Percentiles rank a stretch among this genome's conserved stretches.
These are phyloP conservation scores for Phortica okadai DNA, from an alignment of 2,888 invertebrate genomes.

Conservation along the genomic window DNA sequence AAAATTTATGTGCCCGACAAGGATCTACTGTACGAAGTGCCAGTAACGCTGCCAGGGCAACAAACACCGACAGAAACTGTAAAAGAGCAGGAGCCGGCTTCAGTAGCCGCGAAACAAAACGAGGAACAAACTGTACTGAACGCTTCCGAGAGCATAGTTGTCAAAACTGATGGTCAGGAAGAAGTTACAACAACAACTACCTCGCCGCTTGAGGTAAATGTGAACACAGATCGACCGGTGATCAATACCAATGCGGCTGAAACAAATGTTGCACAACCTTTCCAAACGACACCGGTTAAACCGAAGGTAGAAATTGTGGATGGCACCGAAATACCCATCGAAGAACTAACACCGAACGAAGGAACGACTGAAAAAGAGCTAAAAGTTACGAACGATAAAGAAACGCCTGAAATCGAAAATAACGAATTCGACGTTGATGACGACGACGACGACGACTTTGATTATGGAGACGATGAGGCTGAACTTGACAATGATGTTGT, in stretches of 20 bases:
- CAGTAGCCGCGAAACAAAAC: constrained; percentile 18
- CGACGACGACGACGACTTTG: constrained; percentile 57
- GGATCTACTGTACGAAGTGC: constrained; percentile 74
- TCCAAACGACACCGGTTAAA: constrained; percentile 48
- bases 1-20: constrained; percentile 77
- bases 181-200: constrained; percentile 40
- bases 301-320: constrained; percentile 79
- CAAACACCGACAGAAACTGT: not conserved
- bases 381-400: not conserved
- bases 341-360: constrained; percentile 44
- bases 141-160: constrained; percentile 55
- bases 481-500: constrained; percentile 48
- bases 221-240: not conserved
- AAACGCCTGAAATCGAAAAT: constrained; percentile 7
- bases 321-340: constrained; percentile 80
- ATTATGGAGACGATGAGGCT: constrained; percentile 53
- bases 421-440: constrained; percentile 61
- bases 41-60: constrained; percentile 51
- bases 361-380: not conserved
- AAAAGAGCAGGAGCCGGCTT: constrained; percentile 36
- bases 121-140: constrained; percentile 42
- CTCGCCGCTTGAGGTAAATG: constrained; percentile 19
- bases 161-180: constrained; percentile 33
- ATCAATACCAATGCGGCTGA: not conserved
- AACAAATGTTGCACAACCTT: not conserved